Conservation (phyloP, 2,797 vertebrate genomes). For the Lepus townsendii region DNA sequence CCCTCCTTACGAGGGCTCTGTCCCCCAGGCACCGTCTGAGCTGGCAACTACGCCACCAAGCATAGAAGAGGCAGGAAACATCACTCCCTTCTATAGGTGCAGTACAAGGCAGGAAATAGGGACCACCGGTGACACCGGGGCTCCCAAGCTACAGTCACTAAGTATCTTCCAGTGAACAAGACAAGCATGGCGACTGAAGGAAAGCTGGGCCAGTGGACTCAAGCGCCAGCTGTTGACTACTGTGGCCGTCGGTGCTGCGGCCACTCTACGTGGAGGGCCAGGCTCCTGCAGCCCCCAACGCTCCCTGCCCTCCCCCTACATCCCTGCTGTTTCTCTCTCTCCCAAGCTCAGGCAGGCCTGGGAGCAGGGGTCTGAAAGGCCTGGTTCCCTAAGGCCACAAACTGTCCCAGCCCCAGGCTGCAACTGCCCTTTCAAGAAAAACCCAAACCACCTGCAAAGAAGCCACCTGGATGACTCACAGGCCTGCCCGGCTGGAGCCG, state of each 20-base stretch:
- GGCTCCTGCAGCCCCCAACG: neutral
- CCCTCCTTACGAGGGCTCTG: neutral
- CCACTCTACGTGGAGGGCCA: neutral
- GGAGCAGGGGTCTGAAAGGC: neutral
- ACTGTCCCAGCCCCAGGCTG: neutral
- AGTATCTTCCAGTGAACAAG: neutral
- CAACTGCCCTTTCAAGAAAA: constrained; percentile 12
- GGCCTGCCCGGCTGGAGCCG: neutral
- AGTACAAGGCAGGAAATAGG: neutral
- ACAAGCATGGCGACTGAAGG: neutral
- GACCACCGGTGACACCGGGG: neutral
- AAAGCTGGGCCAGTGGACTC: neutral
- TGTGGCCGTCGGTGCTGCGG: neutral
- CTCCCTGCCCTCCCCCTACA: neutral
- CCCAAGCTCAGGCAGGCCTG: neutral
- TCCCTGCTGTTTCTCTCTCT: neutral
- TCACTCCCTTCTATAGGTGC: neutral
- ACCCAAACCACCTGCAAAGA: neutral
- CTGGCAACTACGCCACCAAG: neutral
- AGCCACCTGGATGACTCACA: neutral
- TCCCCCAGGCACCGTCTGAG: neutral
- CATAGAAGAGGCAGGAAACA: neutral
- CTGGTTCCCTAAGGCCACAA: neutral
- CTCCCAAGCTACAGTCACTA: neutral
- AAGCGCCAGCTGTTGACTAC: neutral